Percentiles rank a stretch among this genome's conserved stretches.
Evolutionary conservation across 2,113 vertebrate genomes (phyloP).

Genomic region (Labrus mixtus): DNA sequence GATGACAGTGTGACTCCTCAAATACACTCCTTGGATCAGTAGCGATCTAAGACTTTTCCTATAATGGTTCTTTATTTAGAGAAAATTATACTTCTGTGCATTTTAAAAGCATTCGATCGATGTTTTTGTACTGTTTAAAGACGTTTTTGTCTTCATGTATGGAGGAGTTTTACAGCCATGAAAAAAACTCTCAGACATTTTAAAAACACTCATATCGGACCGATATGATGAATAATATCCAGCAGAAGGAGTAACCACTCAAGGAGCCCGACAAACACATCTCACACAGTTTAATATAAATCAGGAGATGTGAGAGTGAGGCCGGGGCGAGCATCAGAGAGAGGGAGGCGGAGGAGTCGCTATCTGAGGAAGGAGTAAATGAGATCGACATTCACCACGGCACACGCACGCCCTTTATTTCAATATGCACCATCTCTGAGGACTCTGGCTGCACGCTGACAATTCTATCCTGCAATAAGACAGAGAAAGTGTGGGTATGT

Average conservation of each 20-base stretch:
- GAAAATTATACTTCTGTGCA: neutral
- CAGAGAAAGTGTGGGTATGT: neutral
- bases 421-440: slow-evolving; percentile 21
- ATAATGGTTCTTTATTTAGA: neutral
- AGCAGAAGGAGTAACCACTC: slow-evolving; percentile 30
- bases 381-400: slow-evolving; percentile 49
- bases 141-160: neutral
- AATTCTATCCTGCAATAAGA: neutral
- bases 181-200: neutral
- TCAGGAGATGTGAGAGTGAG: slow-evolving; percentile 32
- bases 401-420: slow-evolving; percentile 24
- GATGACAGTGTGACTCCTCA: too few relatives aligned
- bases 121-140: neutral
- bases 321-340: slow-evolving; percentile 17
- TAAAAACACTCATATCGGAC: neutral
- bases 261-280: slow-evolving; percentile 22
- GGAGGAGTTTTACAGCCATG: neutral
- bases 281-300: slow-evolving; percentile 29
- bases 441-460: slow-evolving; percentile 30
- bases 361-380: slow-evolving; percentile 52
- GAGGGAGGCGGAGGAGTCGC: slow-evolving; percentile 15
- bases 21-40: too few relatives aligned
- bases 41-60: neutral
- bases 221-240: neutral
- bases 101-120: neutral